phyloP scores from a whole-genome alignment of 2,113 vertebrate genomes.

The Cyanoderma ruficeps region DNA sequence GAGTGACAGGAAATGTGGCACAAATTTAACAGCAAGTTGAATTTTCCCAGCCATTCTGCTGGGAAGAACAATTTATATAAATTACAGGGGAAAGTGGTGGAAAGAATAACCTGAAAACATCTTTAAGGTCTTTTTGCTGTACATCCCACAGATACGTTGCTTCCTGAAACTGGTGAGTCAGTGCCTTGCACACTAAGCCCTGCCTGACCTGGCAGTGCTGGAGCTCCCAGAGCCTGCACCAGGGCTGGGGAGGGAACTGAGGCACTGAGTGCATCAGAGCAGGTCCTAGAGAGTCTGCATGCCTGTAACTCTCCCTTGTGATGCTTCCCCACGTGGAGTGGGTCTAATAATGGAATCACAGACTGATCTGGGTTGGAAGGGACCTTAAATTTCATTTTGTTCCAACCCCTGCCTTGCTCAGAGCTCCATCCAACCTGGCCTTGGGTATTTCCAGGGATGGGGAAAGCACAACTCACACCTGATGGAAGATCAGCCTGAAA shows the following conservation, averaged over 20 bases:
- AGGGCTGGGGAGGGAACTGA: neutral
- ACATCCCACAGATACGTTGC: neutral
- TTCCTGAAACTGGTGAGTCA: neutral
- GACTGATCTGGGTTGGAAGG: neutral
- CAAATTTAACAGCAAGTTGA: neutral
- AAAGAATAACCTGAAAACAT: neutral
- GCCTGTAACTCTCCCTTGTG: neutral
- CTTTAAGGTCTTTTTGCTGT: neutral
- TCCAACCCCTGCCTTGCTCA: neutral
- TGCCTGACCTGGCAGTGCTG: neutral
- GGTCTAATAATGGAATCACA: neutral
- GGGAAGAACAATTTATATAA: neutral
- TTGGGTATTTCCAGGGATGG: neutral
- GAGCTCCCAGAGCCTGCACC: neutral
- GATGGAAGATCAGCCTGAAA: neutral
- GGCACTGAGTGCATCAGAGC: neutral
- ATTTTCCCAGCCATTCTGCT: neutral
- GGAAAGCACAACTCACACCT: neutral
- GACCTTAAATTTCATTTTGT: neutral
- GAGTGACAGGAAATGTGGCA: neutral
- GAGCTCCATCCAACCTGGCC: neutral
- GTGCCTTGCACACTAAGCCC: neutral
- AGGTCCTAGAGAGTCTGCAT: neutral
- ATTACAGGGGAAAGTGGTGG: neutral
- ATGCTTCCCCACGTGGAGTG: neutral